Conservation (phyloP, 1,140 invertebrate genomes). For the Listronotus oregonensis region DNA sequence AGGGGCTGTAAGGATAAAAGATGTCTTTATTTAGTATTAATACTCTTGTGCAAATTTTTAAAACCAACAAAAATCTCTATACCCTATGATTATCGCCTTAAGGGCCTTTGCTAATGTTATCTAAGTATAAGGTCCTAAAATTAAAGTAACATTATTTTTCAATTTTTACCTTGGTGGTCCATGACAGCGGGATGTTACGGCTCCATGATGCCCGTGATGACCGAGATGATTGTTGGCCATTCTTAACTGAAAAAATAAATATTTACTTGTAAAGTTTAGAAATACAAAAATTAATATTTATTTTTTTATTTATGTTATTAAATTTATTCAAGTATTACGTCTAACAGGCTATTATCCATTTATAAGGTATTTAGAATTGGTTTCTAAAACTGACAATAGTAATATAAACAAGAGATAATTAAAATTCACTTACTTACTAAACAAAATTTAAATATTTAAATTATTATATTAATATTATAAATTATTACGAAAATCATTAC, state of each 20-base stretch:
- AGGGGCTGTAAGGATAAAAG: too few species aligned
- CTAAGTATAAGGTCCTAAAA: conserved; percentile 9
- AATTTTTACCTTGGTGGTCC: conserved; percentile 50
- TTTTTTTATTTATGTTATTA: too few species aligned
- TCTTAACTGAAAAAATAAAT: conserved; percentile 51
- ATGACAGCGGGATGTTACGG: conserved; percentile 51
- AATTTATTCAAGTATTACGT: too few species aligned
- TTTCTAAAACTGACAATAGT: too few species aligned
- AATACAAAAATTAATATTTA: too few species aligned
- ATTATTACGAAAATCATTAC: too few species aligned
- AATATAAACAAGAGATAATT: too few species aligned
- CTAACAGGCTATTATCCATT: too few species aligned
- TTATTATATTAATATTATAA: too few species aligned
- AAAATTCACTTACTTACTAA: too few species aligned
- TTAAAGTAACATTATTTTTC: neutral
- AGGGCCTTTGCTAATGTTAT: conserved; percentile 18
- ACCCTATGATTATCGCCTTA: conserved; percentile 17
- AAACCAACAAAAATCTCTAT: neutral
- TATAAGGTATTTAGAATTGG: too few species aligned
- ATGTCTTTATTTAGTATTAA: neutral
- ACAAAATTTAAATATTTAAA: too few species aligned
- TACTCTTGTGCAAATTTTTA: conserved; percentile 11
- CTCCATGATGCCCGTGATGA: conserved; percentile 51
- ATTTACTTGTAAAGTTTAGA: neutral
- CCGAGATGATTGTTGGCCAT: conserved; percentile 51